These are phyloP conservation scores for Danio aesculapii DNA, from an alignment of 2,797 vertebrate genomes.

Conservation along the genomic window DNA sequence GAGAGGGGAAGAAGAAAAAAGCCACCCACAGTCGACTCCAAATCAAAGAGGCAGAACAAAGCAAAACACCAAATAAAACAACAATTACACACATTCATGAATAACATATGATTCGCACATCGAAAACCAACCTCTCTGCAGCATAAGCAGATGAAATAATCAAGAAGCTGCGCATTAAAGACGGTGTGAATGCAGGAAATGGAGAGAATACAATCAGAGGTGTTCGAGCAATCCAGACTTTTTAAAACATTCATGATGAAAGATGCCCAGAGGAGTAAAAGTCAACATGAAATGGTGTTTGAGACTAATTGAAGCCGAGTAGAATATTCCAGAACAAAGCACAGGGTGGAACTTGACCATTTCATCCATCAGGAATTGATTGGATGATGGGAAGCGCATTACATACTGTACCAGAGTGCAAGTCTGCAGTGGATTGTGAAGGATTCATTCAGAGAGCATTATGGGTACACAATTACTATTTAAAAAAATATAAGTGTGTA, in stretches of 20 bases:
- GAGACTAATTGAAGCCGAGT: not conserved
- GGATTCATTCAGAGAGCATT: not conserved
- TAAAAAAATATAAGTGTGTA: no score
- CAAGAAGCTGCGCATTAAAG: conserved; percentile 1
- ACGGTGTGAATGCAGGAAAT: not conserved
- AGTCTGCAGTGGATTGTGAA: not conserved
- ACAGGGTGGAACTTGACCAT: not conserved
- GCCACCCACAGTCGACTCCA: conserved; percentile 14
- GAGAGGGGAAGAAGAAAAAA: not conserved
- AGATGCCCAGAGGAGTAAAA: not conserved
- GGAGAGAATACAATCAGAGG: conserved; percentile 18
- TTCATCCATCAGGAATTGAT: not conserved
- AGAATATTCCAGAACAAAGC: not conserved
- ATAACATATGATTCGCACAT: not conserved
- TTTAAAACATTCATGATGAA: conserved; percentile 1
- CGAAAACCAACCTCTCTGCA: not conserved
- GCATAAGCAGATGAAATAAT: not conserved
- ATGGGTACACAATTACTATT: no score
- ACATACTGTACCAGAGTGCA: not conserved
- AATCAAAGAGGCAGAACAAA: conserved; percentile 23
- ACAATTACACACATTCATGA: not conserved
- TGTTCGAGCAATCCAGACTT: not conserved
- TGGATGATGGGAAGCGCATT: not conserved
- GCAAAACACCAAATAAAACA: not conserved
- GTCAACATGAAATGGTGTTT: conserved; percentile 20